A percentile compares a stretch with the other conserved stretches of the same genome.
phyloP scores from a whole-genome alignment of 2,113 vertebrate genomes.

The Percina caprodes region DNA sequence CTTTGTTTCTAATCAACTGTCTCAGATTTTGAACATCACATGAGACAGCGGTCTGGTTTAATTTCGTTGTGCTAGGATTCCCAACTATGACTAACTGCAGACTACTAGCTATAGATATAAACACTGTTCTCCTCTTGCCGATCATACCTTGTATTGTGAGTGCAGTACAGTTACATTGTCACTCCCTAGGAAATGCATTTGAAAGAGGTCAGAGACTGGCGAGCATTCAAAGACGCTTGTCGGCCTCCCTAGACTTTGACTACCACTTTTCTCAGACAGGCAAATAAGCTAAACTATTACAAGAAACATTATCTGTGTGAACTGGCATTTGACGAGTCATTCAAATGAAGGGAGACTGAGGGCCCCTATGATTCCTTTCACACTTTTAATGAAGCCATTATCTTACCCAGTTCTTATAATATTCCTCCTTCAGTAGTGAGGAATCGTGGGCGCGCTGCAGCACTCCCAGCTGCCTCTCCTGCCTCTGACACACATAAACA shows the following conservation, averaged over 20 bases:
- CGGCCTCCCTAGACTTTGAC: not conserved
- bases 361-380: not conserved
- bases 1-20: not conserved
- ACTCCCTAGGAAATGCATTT: not conserved
- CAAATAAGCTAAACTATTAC: not conserved
- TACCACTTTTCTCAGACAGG: not conserved
- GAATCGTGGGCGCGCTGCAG: constrained; percentile 87
- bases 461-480: constrained; percentile 84
- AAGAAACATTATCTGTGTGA: not conserved
- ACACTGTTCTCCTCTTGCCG: no score
- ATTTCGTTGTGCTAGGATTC: not conserved
- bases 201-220: not conserved
- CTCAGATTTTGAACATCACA: not conserved
- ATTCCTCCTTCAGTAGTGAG: constrained; percentile 84
- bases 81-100: no score
- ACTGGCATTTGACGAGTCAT: not conserved
- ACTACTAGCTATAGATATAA: not conserved
- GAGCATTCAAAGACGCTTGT: not conserved
- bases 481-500: constrained; percentile 84
- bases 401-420: constrained; percentile 94
- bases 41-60: not conserved
- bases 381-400: constrained; percentile 4
- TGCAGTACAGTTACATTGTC: not conserved
- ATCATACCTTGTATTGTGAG: not conserved
- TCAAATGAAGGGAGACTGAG: not conserved